Base-by-base conservation (phyloP, 2,888 invertebrate genomes). In the Monoplex corrugatus region DNA sequence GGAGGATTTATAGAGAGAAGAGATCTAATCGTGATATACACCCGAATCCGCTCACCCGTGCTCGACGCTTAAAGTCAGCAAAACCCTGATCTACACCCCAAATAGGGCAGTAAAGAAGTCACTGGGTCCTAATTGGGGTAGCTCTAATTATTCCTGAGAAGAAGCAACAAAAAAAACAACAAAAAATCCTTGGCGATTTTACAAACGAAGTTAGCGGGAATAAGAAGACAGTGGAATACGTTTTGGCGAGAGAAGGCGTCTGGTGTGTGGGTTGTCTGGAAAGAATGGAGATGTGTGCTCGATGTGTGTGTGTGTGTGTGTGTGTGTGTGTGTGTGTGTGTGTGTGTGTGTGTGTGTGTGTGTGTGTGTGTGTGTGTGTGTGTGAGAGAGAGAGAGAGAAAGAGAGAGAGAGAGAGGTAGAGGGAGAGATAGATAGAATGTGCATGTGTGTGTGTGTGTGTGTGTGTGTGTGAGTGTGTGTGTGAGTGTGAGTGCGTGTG, bases 11-110 rank as follows among this genome's bases (percentile, higher is more conserved):
- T 23, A 35, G 10, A 3, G 40, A 43, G 78, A 32, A 19, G 28
- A 23, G 43, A 8, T 40, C 40, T 32, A 80, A 80, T 80, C 78
- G 78, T 80, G 78, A 80, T 80, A 16, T 80, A 80, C 78, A 23
- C 78, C 78, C 78, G 43, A 40, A 43, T 80, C 23, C 32, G 19
- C 40, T 43, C 43, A 38, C 78, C 43, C 40, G 78, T 28, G 40
- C 43, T 0, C 6, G 75, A 28, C 78, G 3, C 78, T 43, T 80
- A 80, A 80, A 80, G 78, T 80, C 43, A 43, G 43, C 78, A 40
- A 80, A 80, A 80, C 43, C 40, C 78, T 80, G 78, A 80, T 80
- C 23, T 80, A 80, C 43, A 80, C 32, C 10, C 28, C 78, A 80
- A 8, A 43, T 38, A 23, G 43, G 78, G n/a, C 13, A 23, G 78